Conservation (phyloP, 37 sponge, comb jelly and placozoan species). For the Tethya wilhelma region DNA sequence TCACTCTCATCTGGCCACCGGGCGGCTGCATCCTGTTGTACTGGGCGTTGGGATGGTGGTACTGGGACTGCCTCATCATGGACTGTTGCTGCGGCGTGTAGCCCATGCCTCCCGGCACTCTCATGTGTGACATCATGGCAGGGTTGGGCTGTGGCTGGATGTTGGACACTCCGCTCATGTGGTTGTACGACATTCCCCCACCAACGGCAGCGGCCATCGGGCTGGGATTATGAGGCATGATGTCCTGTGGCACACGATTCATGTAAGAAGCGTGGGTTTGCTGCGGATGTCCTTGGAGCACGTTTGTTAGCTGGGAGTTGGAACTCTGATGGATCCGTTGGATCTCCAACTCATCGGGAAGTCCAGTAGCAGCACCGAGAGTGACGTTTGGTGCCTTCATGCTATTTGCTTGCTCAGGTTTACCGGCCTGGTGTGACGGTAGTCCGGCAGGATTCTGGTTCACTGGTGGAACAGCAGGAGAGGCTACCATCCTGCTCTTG, state of each 20-base stretch:
- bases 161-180: background rate
- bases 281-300: background rate
- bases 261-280: background rate
- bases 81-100: conserved; percentile 5
- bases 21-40: background rate
- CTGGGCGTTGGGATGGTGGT: background rate
- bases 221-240: background rate
- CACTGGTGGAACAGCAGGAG: background rate
- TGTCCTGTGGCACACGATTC: background rate
- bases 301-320: background rate
- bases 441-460: conserved; percentile 3
- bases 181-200: background rate
- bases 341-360: conserved; percentile 21
- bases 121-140: background rate
- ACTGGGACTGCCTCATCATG: conserved; percentile 10
- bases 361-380: background rate
- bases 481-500: background rate
- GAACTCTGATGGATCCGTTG: conserved; percentile 4
- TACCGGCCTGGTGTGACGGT: background rate
- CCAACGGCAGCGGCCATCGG: background rate
- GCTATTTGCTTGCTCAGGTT: too few species aligned
- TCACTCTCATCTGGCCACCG: background rate
- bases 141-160: conserved; percentile 16
- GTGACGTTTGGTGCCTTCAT: conserved; percentile 29
- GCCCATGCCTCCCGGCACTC: background rate